Base-by-base conservation (phyloP, 2,113 vertebrate genomes). In the Neotoma lepida region DNA sequence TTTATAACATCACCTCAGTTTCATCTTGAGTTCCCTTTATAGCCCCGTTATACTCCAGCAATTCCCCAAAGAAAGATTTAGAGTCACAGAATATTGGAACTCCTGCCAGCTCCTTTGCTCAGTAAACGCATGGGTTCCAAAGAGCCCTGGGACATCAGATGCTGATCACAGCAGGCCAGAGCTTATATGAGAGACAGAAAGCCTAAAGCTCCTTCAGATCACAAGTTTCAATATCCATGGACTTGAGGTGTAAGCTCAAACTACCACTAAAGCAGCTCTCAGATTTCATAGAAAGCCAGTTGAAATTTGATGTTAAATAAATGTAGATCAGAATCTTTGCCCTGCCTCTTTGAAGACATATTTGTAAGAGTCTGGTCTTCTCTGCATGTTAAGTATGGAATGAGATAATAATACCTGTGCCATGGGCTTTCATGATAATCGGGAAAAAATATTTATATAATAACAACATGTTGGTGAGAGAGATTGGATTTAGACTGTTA, bases 11-110 rank as follows among this genome's bases (percentile, higher is more conserved):
- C 49, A 91, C 49, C 33, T 46, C 49, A 51, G 51, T 90, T 89
- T 93, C 64, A 56, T 63, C 44, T 56, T 58, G 9, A n/a, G 56
- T 54, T 6, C 10, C 18, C 49, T 91, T 94, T 78, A 15, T n/a
- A 51, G 6, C 15, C 18, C 7, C 63, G 9, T 66, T 54, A 20
- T 22, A 87, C 26, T 30, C 26, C 8, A 92, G 13, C 3, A 88
- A 88, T 82, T 92, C 39, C 41, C 68, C 13, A 28, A 91, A 95
- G 51, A 89, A 95, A 78, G 4, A 86, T 78, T 93, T 44, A 70
- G 17, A 28, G 22, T 84, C 54, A 91, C 41, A 82, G n/a, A 84
- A 20, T 82, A 12, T 18, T n/a, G 6, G 26, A 56, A 86, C 4
- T 86, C 28, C 24, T 54, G 44, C 39, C 9, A 58, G 44, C 39